Base-by-base conservation (phyloP, 2,797 vertebrate species). In the Chrosomus eos region DNA sequence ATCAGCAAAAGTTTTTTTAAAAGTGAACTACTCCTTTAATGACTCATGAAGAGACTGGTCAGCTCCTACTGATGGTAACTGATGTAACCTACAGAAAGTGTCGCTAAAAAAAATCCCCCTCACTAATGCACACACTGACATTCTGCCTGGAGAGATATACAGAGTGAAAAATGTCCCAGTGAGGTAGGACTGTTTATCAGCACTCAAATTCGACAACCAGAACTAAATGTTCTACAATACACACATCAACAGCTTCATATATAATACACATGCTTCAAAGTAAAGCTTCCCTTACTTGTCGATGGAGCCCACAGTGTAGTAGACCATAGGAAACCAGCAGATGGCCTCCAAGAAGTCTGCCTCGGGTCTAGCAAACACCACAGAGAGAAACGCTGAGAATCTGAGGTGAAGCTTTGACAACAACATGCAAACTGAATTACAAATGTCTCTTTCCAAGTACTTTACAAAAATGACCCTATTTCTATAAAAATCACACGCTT, bases 281-380 rank as follows among this genome's bases (percentile, higher is more conserved):
- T 31, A 31, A 87, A 81, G 14, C 51, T 33, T 70, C 5, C 89
- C 94, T 95, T 93, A 97, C 96, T 96, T 97, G 93, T 97, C 96
- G 14, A 97, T 96, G 86, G 96, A 97, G 86, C 96, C 96, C 81
- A 97, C 95, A 75, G 95, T 96, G 92, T 96, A 97, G 91, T 96
- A 97, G 64, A 96, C 95, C 94, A 96, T 95, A 64, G 96, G 96
- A 90, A 97, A 97, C 96, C 95, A 96, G 87, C 95, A 96, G 85
- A 97, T 96, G 11, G 96, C 96, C 89, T 97, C 96, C 85, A 97
- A 91, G 91, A 97, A 97, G 88, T 96, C 95, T 36, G 94, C 91
- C 88, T 96, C 96, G 9, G 96, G 96, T 92, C 96, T 97, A 89
- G 82, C 31, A 76, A 88, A 87, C 60, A 78, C 40, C 38, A 74